Percentiles rank a stretch among this genome's conserved stretches.
Evolutionary conservation across 2,888 invertebrate genomes (phyloP).

Genomic region (Monochamus alternatus): DNA sequence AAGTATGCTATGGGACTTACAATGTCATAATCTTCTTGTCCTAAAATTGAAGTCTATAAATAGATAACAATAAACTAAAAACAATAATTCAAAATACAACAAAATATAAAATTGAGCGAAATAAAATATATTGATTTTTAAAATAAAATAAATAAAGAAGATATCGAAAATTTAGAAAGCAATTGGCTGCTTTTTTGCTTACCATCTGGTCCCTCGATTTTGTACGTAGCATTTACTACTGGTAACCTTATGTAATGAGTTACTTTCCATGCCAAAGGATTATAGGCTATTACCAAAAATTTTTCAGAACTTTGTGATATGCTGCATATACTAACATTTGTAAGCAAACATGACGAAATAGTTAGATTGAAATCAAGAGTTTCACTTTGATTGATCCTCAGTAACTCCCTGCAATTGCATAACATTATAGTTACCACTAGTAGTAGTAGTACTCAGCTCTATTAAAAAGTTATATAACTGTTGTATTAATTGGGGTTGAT

Average conservation of each 20-base stretch:
- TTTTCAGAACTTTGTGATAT: slow-evolving; percentile 75
- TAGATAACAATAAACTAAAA: too few relatives aligned
- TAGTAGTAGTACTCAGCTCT: too few relatives aligned
- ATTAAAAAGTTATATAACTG: too few relatives aligned
- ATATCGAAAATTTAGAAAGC: too few relatives aligned
- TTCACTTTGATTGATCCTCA: not conserved
- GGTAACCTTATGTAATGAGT: slow-evolving; percentile 78
- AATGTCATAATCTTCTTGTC: slow-evolving; percentile 31
- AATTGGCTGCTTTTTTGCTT: not conserved
- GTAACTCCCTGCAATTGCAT: slow-evolving; percentile 34
- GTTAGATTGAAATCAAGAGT: slow-evolving; percentile 20
- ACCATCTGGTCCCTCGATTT: slow-evolving; percentile 78
- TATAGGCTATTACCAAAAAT: slow-evolving; percentile 81
- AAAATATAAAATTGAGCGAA: not conserved
- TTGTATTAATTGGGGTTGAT: too few relatives aligned
- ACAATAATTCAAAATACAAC: not conserved
- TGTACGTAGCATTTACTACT: slow-evolving; percentile 73
- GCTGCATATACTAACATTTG: slow-evolving; percentile 84
- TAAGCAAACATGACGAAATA: slow-evolving; percentile 72
- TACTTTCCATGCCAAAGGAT: slow-evolving; percentile 80
- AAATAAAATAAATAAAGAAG: too few relatives aligned
- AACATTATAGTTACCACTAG: too few relatives aligned
- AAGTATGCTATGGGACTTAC: slow-evolving; percentile 5
- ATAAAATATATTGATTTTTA: too few relatives aligned
- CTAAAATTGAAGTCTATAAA: not conserved